Base-by-base conservation (phyloP, 2,888 invertebrate species). In the Malthinus seriepunctatus region DNA sequence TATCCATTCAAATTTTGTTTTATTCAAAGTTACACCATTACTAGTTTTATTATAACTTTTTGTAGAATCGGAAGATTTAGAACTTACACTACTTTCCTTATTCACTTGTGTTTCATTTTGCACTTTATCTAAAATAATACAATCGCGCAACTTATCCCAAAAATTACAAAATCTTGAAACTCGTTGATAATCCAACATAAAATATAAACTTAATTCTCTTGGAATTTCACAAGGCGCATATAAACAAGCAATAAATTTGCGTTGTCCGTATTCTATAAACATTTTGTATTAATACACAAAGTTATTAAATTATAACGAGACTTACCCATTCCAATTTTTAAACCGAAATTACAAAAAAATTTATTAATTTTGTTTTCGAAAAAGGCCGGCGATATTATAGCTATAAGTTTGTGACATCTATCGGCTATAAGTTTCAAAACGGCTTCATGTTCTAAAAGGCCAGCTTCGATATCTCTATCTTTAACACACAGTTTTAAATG, bases 291-390 rank as follows among this genome's bases (percentile, higher is more conserved):
- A n/a, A 23, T 2, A 6, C n/a, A 9, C 9, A 6, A 42, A 47
- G 49, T 63, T n/a, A 9, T 9, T n/a, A 23, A 23, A 23, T 23
- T 23, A 23, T 5, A 5, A 23, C 5, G 5, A 23, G 23, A 49
- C 31, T 34, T 76, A 92, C 92, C 89, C 68, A 95, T 91, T 67
- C 89, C 89, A 42, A 90, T 78, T 7, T 90, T 88, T 74, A 91
- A 91, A n/a, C 93, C 92, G 73, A 88, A 91, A 63, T 88, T 88
- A 8, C 89, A 83, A 70, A 90, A 89, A 78, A 91, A 95, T 51
- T 84, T 84, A 72, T 92, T 91, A 11, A 86, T 89, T 0, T 86
- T 79, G 73, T 91, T 91, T 65, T 83, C 78, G 2, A 91, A 78
- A 77, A 93, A 93, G 60, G 85, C 86, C 0, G 89, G 86, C 0